These are phyloP conservation scores for Carcina quercana DNA, from an alignment of 2,888 invertebrate species.

Conservation along the genomic window DNA sequence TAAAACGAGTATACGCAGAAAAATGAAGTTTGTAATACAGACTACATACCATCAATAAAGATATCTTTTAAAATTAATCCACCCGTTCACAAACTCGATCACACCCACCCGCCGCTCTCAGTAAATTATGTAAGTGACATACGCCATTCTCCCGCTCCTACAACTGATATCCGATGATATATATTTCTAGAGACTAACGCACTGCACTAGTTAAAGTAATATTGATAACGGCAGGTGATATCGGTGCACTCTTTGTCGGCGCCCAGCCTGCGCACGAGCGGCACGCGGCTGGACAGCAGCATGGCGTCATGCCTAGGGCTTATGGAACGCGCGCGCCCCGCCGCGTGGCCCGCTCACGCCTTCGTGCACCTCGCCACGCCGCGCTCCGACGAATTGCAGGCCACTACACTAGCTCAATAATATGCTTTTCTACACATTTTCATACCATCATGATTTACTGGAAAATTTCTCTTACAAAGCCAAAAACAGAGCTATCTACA, in stretches of 20 bases:
- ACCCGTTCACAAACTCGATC: too few species aligned
- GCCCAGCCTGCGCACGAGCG: constrained; percentile 29
- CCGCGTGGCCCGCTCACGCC: constrained; percentile 46
- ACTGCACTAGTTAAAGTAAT: too few species aligned
- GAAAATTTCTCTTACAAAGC: too few species aligned
- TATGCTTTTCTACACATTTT: too few species aligned
- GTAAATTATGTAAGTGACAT: too few species aligned
- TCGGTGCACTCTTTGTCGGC: constrained; percentile 54
- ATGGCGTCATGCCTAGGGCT: constrained; percentile 40
- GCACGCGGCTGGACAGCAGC: constrained; percentile 26
- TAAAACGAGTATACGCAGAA: too few species aligned
- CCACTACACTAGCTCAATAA: constrained; percentile 42
- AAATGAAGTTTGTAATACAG: neutral
- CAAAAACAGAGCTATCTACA: too few species aligned
- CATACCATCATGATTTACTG: too few species aligned
- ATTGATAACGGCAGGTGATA: constrained; percentile 42
- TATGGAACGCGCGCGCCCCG: constrained; percentile 34
- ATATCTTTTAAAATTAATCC: neutral
- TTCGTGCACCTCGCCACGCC: constrained; percentile 50
- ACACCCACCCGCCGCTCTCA: too few species aligned
- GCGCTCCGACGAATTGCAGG: constrained; percentile 27
- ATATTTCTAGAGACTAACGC: neutral
- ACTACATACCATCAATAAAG: neutral
- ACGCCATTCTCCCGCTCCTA: too few species aligned
- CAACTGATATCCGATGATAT: too few species aligned